Evolutionary conservation across 2,113 vertebrate genomes (phyloP).

Genomic region (Hemichromis elongatus): DNA sequence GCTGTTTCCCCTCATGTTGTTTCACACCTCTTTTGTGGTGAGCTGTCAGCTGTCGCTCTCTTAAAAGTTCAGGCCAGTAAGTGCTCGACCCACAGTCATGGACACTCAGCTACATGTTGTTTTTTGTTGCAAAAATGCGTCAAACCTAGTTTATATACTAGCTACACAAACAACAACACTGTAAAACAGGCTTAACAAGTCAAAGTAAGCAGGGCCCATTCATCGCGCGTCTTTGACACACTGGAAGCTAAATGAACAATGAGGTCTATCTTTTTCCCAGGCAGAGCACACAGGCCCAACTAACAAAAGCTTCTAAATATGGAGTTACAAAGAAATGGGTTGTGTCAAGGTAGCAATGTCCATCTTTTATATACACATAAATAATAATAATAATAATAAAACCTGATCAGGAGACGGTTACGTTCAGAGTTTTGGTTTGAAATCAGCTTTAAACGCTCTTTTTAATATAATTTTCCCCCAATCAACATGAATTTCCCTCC

Average conservation of each 20-base stretch:
- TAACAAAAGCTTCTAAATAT: neutral
- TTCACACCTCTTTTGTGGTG: neutral
- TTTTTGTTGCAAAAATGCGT: neutral
- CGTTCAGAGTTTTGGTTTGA: neutral
- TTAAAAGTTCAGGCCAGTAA: neutral
- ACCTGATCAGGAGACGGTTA: neutral
- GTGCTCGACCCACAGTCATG: neutral
- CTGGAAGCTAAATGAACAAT: neutral
- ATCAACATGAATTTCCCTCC: accelerated
- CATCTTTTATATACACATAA: neutral
- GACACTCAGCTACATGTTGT: neutral
- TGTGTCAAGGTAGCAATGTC: neutral
- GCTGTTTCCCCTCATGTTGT: neutral
- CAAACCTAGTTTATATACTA: neutral
- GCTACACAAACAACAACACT: neutral
- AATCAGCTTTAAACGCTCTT: neutral
- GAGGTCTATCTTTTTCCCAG: neutral
- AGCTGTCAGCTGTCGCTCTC: neutral
- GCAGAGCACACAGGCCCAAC: neutral
- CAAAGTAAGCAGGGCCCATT: neutral
- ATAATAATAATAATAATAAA: too few relatives aligned
- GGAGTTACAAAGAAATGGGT: neutral
- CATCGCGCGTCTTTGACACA: neutral
- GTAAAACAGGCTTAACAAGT: neutral
- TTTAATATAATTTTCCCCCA: accelerated